These are phyloP conservation scores for Octonoba sinensis DNA, from an alignment of 2,888 invertebrate species.

Conservation along the genomic window DNA sequence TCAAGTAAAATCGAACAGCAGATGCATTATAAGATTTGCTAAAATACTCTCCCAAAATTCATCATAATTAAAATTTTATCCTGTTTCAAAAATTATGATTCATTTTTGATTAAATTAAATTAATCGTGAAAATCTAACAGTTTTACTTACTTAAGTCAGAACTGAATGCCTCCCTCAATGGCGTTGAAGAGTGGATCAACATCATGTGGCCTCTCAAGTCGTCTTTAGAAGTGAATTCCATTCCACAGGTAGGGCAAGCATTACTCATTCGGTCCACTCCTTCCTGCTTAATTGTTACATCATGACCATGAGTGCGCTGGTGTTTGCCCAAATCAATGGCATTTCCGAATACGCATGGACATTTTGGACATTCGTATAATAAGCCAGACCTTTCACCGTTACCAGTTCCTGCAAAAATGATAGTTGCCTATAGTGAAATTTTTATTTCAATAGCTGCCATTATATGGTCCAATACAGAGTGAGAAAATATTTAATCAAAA, in stretches of 20 bases:
- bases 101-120: too few relatives aligned
- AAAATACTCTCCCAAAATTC: too few relatives aligned
- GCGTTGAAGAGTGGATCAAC: constrained; percentile 66
- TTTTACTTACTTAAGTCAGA: constrained; percentile 26
- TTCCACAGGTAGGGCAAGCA: constrained; percentile 72
- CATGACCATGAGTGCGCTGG: constrained; percentile 90
- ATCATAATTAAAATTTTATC: too few relatives aligned
- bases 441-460: too few relatives aligned
- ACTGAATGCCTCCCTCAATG: not conserved
- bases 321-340: constrained; percentile 84
- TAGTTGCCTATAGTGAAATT: too few relatives aligned
- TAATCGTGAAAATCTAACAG: not conserved
- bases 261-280: constrained; percentile 44
- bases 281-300: constrained; percentile 73
- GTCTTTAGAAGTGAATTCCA: constrained; percentile 70
- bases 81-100: too few relatives aligned
- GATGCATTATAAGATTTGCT: too few relatives aligned
- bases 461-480: too few relatives aligned
- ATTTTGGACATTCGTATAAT: constrained; percentile 83
- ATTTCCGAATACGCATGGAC: constrained; percentile 90
- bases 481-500: too few relatives aligned
- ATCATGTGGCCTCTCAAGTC: constrained; percentile 71
- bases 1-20: too few relatives aligned
- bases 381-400: constrained; percentile 16
- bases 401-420: not conserved